Conservation (phyloP, 1,140 invertebrate genomes). For the Lordiphosa stackelbergi region DNA sequence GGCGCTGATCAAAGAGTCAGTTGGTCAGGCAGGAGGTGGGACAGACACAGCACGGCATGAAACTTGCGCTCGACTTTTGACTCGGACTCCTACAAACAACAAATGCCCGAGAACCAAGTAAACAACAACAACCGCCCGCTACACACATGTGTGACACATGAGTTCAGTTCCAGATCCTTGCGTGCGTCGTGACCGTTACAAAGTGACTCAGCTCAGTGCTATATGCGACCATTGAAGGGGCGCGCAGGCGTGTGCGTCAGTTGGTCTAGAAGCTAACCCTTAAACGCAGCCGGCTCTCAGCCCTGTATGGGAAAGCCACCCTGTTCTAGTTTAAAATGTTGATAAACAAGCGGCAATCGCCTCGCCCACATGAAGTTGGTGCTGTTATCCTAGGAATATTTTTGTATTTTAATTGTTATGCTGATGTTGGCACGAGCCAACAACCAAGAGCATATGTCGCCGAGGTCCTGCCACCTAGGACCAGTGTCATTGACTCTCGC, state of each 20-base stretch:
- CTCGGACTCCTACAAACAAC: constrained; percentile 2
- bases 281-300: constrained; percentile 48
- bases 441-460: constrained; percentile 47
- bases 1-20: constrained; percentile 38
- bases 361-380: constrained; percentile 50
- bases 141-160: constrained; percentile 54
- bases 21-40: constrained; percentile 42
- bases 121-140: constrained; percentile 25
- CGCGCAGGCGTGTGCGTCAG: constrained; percentile 52
- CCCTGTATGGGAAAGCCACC: constrained; percentile 30
- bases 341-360: constrained; percentile 24
- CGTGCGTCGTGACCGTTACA: constrained; percentile 71
- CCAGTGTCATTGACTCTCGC: constrained; percentile 60
- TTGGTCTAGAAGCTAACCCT: constrained; percentile 68
- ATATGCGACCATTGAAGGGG: constrained; percentile 39
- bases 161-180: constrained; percentile 35
- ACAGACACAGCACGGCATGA: constrained; percentile 50
- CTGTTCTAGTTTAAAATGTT: constrained; percentile 55
- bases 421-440: constrained; percentile 68
- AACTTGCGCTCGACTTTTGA: constrained; percentile 30
- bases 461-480: constrained; percentile 25
- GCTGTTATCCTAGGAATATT: constrained; percentile 62
- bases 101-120: constrained; percentile 18
- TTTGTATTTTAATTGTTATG: constrained; percentile 67
- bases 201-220: constrained; percentile 55